These are phyloP conservation scores for Axea sp. DNA, from an alignment of 2,888 invertebrate genomes.

Conservation along the genomic window DNA sequence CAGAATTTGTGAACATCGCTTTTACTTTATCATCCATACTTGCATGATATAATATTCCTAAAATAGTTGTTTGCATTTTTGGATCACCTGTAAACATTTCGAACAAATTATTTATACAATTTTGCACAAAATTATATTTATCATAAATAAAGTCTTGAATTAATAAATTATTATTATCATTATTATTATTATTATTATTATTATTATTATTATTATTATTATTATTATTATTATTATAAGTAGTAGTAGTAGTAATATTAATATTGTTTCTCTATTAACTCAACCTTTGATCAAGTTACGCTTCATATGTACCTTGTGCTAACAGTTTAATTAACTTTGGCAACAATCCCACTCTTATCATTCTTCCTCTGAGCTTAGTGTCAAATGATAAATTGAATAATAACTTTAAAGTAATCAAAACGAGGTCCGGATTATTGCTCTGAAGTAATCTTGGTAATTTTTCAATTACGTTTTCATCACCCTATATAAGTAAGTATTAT, in stretches of 20 bases:
- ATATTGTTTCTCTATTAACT: too few relatives aligned
- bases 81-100: conserved; percentile 82
- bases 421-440: conserved; percentile 84
- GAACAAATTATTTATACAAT: too few relatives aligned
- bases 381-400: conserved; percentile 98
- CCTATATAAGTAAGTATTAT: conserved; percentile 74
- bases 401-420: conserved; percentile 91
- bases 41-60: conserved; percentile 93
- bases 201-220: too few relatives aligned
- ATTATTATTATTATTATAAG: too few relatives aligned
- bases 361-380: conserved; percentile 89
- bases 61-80: conserved; percentile 87
- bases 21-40: conserved; percentile 97
- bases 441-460: conserved; percentile 90
- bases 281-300: too few relatives aligned
- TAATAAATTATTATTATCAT: too few relatives aligned
- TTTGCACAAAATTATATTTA: conserved; percentile 1
- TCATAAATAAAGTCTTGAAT: too few relatives aligned
- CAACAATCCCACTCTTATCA: conserved; percentile 93
- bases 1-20: conserved; percentile 94
- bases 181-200: too few relatives aligned
- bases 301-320: conserved; percentile 82
- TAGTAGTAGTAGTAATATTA: too few relatives aligned
- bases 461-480: conserved; percentile 88
- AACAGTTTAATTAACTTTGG: conserved; percentile 94